Conservation (phyloP, 2,797 vertebrate genomes). For the Acestrorhynchus altus region DNA sequence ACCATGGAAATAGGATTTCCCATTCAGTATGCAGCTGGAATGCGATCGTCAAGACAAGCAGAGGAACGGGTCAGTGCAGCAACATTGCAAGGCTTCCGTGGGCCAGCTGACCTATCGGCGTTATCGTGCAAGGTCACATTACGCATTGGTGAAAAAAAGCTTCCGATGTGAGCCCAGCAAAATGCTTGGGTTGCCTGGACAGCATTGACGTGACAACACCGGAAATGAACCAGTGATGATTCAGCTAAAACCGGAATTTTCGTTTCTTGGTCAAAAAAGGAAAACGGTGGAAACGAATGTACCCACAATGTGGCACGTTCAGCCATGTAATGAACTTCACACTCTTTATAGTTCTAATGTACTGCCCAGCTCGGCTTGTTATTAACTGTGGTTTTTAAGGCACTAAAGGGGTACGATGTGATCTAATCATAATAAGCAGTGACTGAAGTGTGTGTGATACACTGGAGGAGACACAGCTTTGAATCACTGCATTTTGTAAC, state of each 20-base stretch:
- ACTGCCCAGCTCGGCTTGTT: too few species aligned
- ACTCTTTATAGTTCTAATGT: too few species aligned
- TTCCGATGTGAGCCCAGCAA: not conserved
- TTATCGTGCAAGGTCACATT: conserved; percentile 46
- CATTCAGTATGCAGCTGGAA: conserved; percentile 67
- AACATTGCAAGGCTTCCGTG: conserved; percentile 34
- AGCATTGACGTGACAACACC: not conserved
- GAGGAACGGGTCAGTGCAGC: conserved; percentile 35
- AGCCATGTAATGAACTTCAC: too few species aligned
- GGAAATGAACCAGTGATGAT: not conserved
- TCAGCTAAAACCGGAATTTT: not conserved
- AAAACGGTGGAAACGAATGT: not conserved
- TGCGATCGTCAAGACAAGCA: conserved; percentile 51
- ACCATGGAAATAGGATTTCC: conserved; percentile 55
- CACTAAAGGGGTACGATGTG: too few species aligned
- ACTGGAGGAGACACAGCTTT: too few species aligned
- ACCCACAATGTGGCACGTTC: too few species aligned
- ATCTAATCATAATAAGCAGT: too few species aligned
- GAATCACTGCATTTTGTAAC: too few species aligned
- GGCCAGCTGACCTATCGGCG: conserved; percentile 50
- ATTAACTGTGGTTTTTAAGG: too few species aligned
- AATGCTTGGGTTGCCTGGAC: not conserved
- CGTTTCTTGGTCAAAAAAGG: not conserved
- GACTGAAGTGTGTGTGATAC: too few species aligned
- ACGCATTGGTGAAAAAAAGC: conserved; percentile 36